These are phyloP conservation scores for Orcinus orca DNA, from an alignment of 2,113 vertebrate species.

Conservation along the genomic window DNA sequence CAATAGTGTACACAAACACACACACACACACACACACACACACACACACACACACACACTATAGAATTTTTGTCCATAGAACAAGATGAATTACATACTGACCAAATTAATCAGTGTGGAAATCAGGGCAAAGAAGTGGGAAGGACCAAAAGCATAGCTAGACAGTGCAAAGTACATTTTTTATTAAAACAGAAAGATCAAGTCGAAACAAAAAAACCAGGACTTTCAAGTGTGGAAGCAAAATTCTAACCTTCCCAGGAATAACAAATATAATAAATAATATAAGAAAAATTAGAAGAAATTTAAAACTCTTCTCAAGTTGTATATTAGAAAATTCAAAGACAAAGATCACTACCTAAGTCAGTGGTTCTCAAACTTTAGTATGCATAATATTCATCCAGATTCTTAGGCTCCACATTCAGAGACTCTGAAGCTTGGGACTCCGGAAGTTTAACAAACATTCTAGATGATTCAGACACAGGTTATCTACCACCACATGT, in stretches of 20 bases:
- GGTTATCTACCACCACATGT: not conserved
- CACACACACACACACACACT: not conserved
- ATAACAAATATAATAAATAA: not conserved
- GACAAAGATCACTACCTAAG: not conserved
- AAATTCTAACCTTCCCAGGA: not conserved
- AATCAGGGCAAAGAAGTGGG: not conserved
- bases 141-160: not conserved
- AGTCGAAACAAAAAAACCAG: not conserved
- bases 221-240: not conserved
- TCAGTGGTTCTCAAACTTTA: not conserved
- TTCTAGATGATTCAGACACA: not conserved
- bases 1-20: not conserved
- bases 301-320: not conserved
- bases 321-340: not conserved
- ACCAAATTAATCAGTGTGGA: not conserved
- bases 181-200: not conserved
- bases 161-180: not conserved
- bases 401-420: not conserved
- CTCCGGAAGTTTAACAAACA: not conserved
- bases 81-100: not conserved
- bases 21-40: not conserved
- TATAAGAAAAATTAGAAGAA: not conserved
- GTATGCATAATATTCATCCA: not conserved
- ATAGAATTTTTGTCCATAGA: not conserved
- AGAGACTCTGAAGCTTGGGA: not conserved